phyloP scores from a whole-genome alignment of 2,113 vertebrate species.

The Aptenodytes patagonicus region DNA sequence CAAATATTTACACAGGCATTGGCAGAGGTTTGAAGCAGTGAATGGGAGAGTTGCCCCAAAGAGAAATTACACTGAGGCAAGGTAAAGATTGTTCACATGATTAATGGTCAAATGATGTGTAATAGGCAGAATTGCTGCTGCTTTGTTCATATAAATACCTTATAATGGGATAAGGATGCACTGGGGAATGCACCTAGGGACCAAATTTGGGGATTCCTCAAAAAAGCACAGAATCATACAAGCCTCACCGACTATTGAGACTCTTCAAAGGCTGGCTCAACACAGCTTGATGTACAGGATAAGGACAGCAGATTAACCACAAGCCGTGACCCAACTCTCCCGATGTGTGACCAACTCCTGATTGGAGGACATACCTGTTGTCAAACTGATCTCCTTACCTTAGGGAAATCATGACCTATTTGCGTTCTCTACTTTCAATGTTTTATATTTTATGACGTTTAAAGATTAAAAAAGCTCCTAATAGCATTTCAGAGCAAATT shows the following conservation, averaged over 20 bases:
- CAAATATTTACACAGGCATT: background rate
- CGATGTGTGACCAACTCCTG: background rate
- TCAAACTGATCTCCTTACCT: background rate
- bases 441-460: background rate
- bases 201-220: background rate
- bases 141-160: background rate
- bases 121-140: background rate
- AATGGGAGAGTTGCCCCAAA: background rate
- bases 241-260: background rate
- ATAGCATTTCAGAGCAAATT: background rate
- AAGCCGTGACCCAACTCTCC: background rate
- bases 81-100: background rate
- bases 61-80: background rate
- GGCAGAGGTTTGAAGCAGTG: background rate
- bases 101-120: background rate
- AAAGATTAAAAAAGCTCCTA: background rate
- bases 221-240: background rate
- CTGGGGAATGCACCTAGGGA: background rate
- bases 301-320: background rate
- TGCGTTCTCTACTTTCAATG: background rate
- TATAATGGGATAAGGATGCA: background rate
- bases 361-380: fast-evolving
- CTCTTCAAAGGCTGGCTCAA: background rate
- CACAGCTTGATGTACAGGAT: background rate
- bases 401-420: background rate